Evolutionary conservation across 2,113 vertebrate genomes (phyloP).

Genomic region (Nansenia antarctica): DNA sequence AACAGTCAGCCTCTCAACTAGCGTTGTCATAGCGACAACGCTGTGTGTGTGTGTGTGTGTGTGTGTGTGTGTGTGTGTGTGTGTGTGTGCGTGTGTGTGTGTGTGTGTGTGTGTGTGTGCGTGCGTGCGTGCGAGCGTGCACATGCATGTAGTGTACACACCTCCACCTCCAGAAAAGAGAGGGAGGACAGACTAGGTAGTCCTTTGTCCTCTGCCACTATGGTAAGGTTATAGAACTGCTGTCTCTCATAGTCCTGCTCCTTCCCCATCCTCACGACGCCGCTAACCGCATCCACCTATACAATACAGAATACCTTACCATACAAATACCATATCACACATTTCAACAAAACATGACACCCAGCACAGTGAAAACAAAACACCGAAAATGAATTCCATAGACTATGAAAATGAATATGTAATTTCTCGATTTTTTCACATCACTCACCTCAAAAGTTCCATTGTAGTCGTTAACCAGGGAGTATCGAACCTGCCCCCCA

Average conservation of each 20-base stretch:
- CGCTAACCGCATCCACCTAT: conserved; percentile 83
- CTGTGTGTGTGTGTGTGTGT: too few species aligned
- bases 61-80: too few species aligned
- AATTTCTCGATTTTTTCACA: conserved; percentile 14
- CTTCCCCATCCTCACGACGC: conserved; percentile 84
- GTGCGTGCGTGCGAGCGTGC: not conserved
- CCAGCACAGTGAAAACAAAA: not conserved
- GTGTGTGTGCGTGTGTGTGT: too few species aligned
- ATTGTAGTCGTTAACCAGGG: conserved; percentile 87
- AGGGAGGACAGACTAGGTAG: conserved; percentile 82
- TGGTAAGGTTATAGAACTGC: conserved; percentile 90
- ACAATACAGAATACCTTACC: conserved; percentile 1
- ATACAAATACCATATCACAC: not conserved
- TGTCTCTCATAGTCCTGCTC: conserved; percentile 93
- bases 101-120: conserved; percentile 1
- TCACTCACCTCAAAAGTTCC: conserved; percentile 90
- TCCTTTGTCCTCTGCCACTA: conserved; percentile 90
- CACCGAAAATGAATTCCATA: not conserved
- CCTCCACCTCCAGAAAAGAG: conserved; percentile 92
- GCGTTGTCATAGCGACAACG: too few species aligned
- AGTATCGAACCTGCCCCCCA: conserved; percentile 89
- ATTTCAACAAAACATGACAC: not conserved
- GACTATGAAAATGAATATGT: not conserved
- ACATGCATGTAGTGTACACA: conserved; percentile 30
- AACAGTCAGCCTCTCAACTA: too few species aligned